Base-by-base conservation (phyloP, 2,888 invertebrate genomes). In the Heteropelma amictum region DNA sequence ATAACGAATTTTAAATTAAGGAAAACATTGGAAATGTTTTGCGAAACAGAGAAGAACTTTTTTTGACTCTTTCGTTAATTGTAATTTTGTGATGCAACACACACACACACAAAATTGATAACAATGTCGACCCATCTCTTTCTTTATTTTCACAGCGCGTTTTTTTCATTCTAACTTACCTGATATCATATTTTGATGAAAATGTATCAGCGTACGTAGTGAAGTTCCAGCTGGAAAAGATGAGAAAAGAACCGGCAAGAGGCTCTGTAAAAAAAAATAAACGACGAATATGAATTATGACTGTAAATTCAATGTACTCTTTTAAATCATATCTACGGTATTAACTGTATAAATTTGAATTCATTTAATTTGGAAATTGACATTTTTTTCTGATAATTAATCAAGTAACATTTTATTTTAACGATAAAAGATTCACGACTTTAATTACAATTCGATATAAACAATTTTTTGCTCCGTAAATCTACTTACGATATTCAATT, bases 401-500 rank as follows among this genome's bases (percentile, higher is more conserved):
- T 19, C 19, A 60, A n/a, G 6, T 19, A 38, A 5, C 2, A 10
- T 28, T 26, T 10, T 8, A 14, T 7, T 38, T 28, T 26, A 38
- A 38, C 21, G 17, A 8, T n/a, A 28, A 8, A 8, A 26, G 28
- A 33, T n/a, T n/a, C n/a, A 53, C 3, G 14, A 8, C 8, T 45
- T 1, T 4, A 3, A 38, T 12, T 38, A 38, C 10, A 23, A 47
- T 19, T 10, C 21, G 5, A 5, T 47, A 2, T 0, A 47, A 7
- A 21, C 21, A 28, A 17, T 14, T 28, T 12, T 19, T 17, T 33
- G 8, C 26, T 51, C 17, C 30, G 51, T 7, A 12, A 2, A 26
- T 49, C 6, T 3, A 81, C 84, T 85, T 85, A 91, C 92, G 76
- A 82, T 87, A 82, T 95, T 94, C 72, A 94, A 91, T 86, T 95